A percentile compares a stretch with the other conserved stretches of the same genome.
phyloP scores from a whole-genome alignment of 2,888 invertebrate species.

The Uloborus plumipes region DNA sequence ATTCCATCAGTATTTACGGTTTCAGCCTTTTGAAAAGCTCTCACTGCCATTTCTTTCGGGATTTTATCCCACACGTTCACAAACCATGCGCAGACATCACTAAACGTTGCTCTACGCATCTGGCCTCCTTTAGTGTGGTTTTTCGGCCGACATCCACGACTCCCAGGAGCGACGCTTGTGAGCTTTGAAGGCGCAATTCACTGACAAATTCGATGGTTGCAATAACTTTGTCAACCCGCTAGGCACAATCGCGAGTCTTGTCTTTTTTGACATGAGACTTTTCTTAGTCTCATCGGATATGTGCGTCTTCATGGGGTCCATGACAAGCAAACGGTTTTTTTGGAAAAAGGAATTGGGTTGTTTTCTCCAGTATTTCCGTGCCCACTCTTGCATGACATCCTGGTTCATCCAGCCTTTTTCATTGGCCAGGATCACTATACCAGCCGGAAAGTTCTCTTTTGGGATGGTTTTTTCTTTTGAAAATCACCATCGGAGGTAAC shows the following conservation, averaged over 20 bases:
- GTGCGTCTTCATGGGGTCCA: conserved; percentile 1
- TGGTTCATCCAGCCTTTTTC: conserved; percentile 7
- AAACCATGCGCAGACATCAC: not conserved
- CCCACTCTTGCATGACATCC: not conserved
- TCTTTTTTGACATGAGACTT: not conserved
- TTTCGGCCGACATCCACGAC: not conserved
- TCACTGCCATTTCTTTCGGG: not conserved
- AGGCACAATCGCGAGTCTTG: not conserved
- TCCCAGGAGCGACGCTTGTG: not conserved
- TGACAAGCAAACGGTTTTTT: not conserved
- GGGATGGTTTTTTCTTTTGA: too few relatives aligned
- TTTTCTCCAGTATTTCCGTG: not conserved
- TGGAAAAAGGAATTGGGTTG: not conserved
- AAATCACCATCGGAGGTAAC: too few relatives aligned
- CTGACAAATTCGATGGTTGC: not conserved
- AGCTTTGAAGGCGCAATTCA: conserved; percentile 1
- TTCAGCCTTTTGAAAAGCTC: conserved; percentile 7
- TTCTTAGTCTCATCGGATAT: not conserved
- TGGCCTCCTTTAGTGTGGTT: not conserved
- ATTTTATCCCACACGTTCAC: not conserved
- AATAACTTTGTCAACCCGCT: not conserved
- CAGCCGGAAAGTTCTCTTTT: not conserved
- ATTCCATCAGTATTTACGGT: not conserved
- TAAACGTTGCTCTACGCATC: conserved; percentile 3
- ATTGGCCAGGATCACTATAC: not conserved